Evolutionary conservation across 2,888 invertebrate genomes (phyloP), one percentile per base, ranked within the genome.

Genomic region (Chloroclysta siterata): DNA sequence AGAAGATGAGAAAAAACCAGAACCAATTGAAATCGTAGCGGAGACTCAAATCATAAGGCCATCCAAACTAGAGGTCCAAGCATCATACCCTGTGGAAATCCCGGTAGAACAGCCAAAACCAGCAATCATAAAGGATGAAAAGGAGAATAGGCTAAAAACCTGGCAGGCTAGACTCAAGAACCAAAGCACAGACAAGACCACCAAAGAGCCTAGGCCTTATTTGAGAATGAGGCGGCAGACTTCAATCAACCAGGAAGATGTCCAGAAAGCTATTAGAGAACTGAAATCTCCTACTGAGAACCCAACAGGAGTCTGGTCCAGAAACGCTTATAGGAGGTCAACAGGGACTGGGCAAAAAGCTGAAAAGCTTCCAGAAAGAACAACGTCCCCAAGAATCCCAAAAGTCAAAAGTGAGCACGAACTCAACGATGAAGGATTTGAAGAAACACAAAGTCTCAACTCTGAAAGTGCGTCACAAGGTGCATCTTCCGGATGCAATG

Each of bases 391-490:
- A 0, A 90, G 94, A 36, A 93, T 90, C 66, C 88, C 94, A 0
- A 94, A 94, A 81, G 93, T 93, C 0, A 91, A 90, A 68, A 91
- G 88, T 57, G 96, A 96, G 70, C 95, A 95, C 69, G 97, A 97
- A 75, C 83, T 96, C 50, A 96, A 97, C 78, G 98, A 98, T 80
- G 97, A 98, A 93, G 97, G 98, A 8, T 98, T 98, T 78, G 97
- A 98, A 83, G 98, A 98, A 89, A 97, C 97, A 0, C 97, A 97
- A 79, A 97, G 97, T 79, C 91, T 97, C 56, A 96, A 97, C 77
- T 97, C 97, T 0, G 97, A 97, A 82, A 97, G 97, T 7, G 95
- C 97, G 3, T 97, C 97, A 51, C 97, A 97, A 76, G 97, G 97
- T 48, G 96, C 97, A 1, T 97, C 97, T 0, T 97, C 97, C 0